Evolutionary conservation across 2,113 vertebrate species (phyloP).

Genomic region (Tenebrosternarchus preto): DNA sequence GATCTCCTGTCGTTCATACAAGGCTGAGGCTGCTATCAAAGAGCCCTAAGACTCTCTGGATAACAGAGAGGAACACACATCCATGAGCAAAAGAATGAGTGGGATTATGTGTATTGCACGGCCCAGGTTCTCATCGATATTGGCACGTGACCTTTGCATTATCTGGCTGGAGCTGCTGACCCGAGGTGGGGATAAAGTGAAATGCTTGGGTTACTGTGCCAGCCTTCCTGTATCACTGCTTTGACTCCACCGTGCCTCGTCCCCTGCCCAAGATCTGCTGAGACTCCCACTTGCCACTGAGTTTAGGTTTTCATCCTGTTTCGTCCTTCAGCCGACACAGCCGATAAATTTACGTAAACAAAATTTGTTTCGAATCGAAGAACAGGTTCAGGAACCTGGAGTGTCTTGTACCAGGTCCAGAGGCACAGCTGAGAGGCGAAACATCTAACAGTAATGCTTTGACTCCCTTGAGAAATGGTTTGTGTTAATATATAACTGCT

Average conservation of each 20-base stretch:
- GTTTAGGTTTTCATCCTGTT: no score
- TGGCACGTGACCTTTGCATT: neutral
- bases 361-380: no score
- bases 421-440: neutral
- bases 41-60: slow-evolving; percentile 1
- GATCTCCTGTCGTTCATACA: slow-evolving; percentile 14
- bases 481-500: neutral
- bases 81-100: neutral
- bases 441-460: neutral
- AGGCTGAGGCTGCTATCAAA: slow-evolving; percentile 10
- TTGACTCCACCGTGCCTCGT: no score
- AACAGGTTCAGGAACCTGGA: no score
- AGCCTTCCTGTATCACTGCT: neutral
- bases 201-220: neutral
- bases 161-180: neutral
- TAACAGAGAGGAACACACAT: neutral
- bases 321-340: no score
- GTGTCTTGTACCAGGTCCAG: no score
- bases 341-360: no score
- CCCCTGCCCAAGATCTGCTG: no score
- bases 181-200: neutral
- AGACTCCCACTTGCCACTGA: no score
- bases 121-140: slow-evolving; percentile 20
- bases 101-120: neutral
- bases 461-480: neutral